phyloP scores from a whole-genome alignment of 1,140 invertebrate genomes.

The Aphis craccivora region DNA sequence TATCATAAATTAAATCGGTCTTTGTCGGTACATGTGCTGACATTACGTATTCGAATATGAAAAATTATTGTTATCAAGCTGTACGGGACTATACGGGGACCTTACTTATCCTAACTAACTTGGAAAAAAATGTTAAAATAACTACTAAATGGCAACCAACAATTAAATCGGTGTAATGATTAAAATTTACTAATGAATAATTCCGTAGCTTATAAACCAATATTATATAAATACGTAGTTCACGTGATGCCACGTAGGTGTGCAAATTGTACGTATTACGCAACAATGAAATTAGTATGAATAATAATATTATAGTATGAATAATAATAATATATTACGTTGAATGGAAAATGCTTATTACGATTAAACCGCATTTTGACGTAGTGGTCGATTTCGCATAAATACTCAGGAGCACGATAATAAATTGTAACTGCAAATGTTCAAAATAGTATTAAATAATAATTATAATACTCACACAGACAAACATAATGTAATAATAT shows the following conservation, averaged over 20 bases:
- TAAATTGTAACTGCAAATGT: not conserved
- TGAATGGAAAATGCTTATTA: not conserved
- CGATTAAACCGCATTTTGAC: no score
- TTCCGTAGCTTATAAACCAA: not conserved
- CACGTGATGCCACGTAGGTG: not conserved
- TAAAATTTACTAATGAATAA: not conserved
- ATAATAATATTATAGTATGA: not conserved
- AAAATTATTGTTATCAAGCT: not conserved
- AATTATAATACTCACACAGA: not conserved
- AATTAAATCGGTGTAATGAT: not conserved
- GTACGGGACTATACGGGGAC: no score
- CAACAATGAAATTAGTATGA: not conserved
- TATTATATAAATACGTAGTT: not conserved
- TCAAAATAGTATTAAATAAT: not conserved
- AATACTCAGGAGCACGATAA: not conserved
- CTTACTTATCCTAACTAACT: not conserved
- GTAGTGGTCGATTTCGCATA: not conserved
- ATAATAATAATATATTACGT: constrained; percentile 11
- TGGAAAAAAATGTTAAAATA: not conserved
- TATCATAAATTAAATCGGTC: not conserved
- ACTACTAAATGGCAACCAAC: not conserved
- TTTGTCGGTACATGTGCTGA: not conserved
- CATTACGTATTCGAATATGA: not conserved
- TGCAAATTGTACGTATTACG: not conserved
- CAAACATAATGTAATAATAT: not conserved